phyloP scores from a whole-genome alignment of 2,113 vertebrate species.

The Cottus gobio region DNA sequence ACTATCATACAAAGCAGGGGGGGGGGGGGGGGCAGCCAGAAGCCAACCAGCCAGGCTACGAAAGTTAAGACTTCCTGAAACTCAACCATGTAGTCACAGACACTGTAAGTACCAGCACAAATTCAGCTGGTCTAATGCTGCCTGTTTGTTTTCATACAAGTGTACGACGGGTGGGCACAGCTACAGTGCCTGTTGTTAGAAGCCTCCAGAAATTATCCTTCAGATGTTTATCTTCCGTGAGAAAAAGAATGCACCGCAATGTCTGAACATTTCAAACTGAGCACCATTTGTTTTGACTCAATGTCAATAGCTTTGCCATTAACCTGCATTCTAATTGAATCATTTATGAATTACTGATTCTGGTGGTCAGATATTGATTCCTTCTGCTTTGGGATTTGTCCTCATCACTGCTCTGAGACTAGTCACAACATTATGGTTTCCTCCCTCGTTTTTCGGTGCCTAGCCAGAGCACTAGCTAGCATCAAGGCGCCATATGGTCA shows the following conservation, averaged over 20 bases:
- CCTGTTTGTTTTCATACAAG: slow-evolving; percentile 5
- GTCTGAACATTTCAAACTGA: background rate
- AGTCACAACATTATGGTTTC: slow-evolving; percentile 30
- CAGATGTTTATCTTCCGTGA: background rate
- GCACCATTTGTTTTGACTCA: slow-evolving; percentile 27
- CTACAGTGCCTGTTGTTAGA: slow-evolving; percentile 6
- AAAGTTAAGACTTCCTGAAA: slow-evolving; percentile 43
- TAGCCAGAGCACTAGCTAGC: slow-evolving; percentile 47
- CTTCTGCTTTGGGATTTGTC: slow-evolving; percentile 35
- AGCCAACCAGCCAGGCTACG: slow-evolving; percentile 70
- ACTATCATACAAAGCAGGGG: slow-evolving; percentile 56
- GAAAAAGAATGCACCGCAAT: background rate
- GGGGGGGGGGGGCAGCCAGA: slow-evolving; percentile 63
- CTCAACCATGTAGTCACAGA: slow-evolving; percentile 39
- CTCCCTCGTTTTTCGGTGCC: slow-evolving; percentile 27
- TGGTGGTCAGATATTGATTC: slow-evolving; percentile 32
- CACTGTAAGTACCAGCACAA: slow-evolving; percentile 13
- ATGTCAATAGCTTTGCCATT: background rate
- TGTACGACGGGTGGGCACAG: background rate
- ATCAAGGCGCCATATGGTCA: slow-evolving; percentile 3
- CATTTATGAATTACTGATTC: slow-evolving; percentile 21
- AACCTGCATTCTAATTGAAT: slow-evolving; percentile 21
- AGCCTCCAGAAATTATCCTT: background rate
- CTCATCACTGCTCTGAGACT: slow-evolving; percentile 24
- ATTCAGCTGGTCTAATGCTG: slow-evolving; percentile 2